A percentile compares a stretch with the other conserved stretches of the same genome.
Evolutionary conservation across 2,113 vertebrate genomes (phyloP).

Genomic region (Uropsilus gracilis): DNA sequence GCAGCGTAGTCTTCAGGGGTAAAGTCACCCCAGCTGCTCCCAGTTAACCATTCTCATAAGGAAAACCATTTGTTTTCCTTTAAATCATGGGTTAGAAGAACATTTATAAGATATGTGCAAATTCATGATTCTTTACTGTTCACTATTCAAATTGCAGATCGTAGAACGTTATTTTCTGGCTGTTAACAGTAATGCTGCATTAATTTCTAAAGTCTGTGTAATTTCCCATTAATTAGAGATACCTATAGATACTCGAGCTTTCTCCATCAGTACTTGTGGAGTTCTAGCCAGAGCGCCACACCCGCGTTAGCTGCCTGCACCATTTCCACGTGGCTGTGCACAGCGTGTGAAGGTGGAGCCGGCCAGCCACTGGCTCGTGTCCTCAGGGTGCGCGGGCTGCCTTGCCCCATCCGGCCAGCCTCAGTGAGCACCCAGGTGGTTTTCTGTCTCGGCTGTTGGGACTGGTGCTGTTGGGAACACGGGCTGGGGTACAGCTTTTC

Average conservation of each 20-base stretch:
- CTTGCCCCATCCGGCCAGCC: no score
- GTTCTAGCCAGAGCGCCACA: neutral
- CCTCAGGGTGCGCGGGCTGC: no score
- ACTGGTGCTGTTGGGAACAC: no score
- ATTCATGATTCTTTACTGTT: neutral
- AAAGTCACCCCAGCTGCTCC: neutral
- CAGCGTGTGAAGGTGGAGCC: no score
- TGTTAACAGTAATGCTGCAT: neutral
- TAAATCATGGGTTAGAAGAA: neutral
- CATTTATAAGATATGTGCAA: neutral
- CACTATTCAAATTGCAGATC: neutral
- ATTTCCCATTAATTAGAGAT: neutral
- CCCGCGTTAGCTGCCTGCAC: neutral
- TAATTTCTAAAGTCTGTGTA: neutral
- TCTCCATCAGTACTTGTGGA: neutral
- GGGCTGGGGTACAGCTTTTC: no score
- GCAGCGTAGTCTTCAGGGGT: neutral
- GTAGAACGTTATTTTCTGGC: neutral
- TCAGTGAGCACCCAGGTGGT: no score
- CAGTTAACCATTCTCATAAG: no score
- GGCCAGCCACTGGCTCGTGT: no score
- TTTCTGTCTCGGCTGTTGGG: no score
- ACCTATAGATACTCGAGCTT: neutral
- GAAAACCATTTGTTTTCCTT: neutral
- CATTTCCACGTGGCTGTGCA: neutral